Conservation (phyloP, 2,113 vertebrate species). For the Corydoras sp. region DNA sequence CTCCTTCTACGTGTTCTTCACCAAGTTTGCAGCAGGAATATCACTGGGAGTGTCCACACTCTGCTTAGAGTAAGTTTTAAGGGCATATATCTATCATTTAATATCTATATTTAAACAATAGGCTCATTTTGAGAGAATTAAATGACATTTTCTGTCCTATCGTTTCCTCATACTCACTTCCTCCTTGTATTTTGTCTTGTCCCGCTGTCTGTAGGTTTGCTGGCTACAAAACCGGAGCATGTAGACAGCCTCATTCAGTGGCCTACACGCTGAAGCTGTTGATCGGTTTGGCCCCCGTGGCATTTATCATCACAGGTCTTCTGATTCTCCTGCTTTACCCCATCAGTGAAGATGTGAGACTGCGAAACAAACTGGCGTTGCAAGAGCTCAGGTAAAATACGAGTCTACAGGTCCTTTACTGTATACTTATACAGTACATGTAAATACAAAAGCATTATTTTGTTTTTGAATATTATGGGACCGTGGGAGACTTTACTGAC, state of each 20-base stretch:
- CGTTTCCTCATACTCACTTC: slow-evolving; percentile 18
- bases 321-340: slow-evolving; percentile 82
- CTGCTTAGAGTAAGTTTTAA: slow-evolving; percentile 81
- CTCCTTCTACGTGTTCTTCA: slow-evolving; percentile 92
- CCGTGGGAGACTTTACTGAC: too few relatives aligned
- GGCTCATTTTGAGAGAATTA: slow-evolving; percentile 5
- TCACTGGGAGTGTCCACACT: slow-evolving; percentile 90
- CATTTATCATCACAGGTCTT: slow-evolving; percentile 80
- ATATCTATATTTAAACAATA: slow-evolving; percentile 19
- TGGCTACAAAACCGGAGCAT: slow-evolving; percentile 80
- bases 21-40: slow-evolving; percentile 82
- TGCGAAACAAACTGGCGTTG: slow-evolving; percentile 68
- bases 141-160: neutral
- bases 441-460: too few relatives aligned
- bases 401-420: neutral
- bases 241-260: slow-evolving; percentile 74
- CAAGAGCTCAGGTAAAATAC: slow-evolving; percentile 71
- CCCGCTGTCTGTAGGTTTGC: slow-evolving; percentile 71
- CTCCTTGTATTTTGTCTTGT: neutral
- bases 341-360: slow-evolving; percentile 73
- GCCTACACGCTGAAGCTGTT: slow-evolving; percentile 86
- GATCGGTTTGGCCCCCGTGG: slow-evolving; percentile 80
- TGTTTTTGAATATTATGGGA: too few relatives aligned
- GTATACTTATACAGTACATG: neutral
- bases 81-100: slow-evolving; percentile 11